phyloP scores from a whole-genome alignment of 2,113 vertebrate species.

The Paralichthys olivaceus region DNA sequence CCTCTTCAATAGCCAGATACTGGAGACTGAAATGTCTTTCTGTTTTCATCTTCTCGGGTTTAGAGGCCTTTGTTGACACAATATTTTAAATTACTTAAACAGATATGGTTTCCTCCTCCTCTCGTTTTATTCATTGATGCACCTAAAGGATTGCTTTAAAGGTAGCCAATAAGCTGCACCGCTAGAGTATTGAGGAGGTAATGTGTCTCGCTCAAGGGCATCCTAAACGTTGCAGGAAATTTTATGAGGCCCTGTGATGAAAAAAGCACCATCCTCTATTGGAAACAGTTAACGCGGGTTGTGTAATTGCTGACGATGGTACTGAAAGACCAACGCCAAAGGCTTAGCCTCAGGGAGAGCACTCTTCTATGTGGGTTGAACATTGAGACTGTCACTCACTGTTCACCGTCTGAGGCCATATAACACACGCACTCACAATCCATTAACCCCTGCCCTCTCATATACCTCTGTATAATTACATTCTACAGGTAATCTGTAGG shows the following conservation, averaged over 20 bases:
- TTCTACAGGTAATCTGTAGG: slow-evolving; percentile 35
- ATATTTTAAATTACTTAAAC: neutral
- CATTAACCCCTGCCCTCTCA: slow-evolving; percentile 42
- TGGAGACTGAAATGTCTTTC: neutral
- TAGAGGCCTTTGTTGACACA: neutral
- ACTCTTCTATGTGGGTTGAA: slow-evolving; percentile 8
- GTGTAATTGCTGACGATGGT: slow-evolving; percentile 51
- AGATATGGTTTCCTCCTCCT: neutral
- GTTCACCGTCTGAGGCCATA: neutral
- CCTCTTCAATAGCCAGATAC: neutral
- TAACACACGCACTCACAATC: slow-evolving; percentile 24
- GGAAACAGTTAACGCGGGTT: slow-evolving; percentile 21
- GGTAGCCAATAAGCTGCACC: neutral
- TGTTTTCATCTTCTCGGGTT: neutral
- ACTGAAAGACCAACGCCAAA: slow-evolving; percentile 18
- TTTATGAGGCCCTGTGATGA: slow-evolving; percentile 5
- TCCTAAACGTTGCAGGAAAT: slow-evolving; percentile 28
- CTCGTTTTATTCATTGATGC: neutral
- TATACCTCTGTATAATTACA: slow-evolving; percentile 40
- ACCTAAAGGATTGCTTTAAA: neutral
- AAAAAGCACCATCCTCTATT: slow-evolving; percentile 5
- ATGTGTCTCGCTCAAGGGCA: slow-evolving; percentile 18
- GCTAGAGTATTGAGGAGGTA: neutral
- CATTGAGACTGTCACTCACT: slow-evolving; percentile 42
- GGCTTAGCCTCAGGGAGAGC: slow-evolving; percentile 35